Conservation (phyloP, 1,140 invertebrate genomes). For the Aphelinus atriplicis region DNA sequence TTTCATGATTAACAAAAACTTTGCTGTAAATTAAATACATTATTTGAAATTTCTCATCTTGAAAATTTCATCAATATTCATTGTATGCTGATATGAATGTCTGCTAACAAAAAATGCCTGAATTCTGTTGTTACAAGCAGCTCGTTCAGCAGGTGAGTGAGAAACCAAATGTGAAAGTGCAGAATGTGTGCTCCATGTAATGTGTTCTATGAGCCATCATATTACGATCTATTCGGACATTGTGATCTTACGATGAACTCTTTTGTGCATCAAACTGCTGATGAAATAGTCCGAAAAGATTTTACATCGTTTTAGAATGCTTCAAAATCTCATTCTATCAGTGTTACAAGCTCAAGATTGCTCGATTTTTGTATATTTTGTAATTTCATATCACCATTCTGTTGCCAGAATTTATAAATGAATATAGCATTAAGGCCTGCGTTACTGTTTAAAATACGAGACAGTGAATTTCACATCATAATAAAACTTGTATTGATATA, state of each 20-base stretch:
- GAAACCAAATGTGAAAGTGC: slow-evolving; percentile 25
- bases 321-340: slow-evolving; percentile 25
- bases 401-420: slow-evolving; percentile 24
- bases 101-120: slow-evolving; percentile 33
- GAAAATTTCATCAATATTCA: slow-evolving; percentile 12
- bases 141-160: slow-evolving; percentile 62
- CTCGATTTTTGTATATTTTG: slow-evolving; percentile 38
- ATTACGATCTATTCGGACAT: slow-evolving; percentile 27
- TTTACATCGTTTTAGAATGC: slow-evolving; percentile 24
- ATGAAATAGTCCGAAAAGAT: slow-evolving; percentile 22
- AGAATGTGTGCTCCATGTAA: slow-evolving; percentile 32
- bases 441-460: slow-evolving; percentile 20
- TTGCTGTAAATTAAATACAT: slow-evolving; percentile 5
- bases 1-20: background rate
- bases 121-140: slow-evolving; percentile 65
- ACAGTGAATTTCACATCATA: slow-evolving; percentile 8
- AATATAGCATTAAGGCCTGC: slow-evolving; percentile 31
- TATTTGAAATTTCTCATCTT: background rate
- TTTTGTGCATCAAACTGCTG: background rate
- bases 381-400: slow-evolving; percentile 35
- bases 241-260: slow-evolving; percentile 1
- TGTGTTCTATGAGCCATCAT: slow-evolving; percentile 16
- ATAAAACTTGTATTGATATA: slow-evolving; percentile 15
- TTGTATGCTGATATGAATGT: slow-evolving; percentile 8
- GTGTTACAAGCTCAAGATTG: slow-evolving; percentile 22